Conservation (phyloP, 2,113 vertebrate species). For the Tringa solitaria region DNA sequence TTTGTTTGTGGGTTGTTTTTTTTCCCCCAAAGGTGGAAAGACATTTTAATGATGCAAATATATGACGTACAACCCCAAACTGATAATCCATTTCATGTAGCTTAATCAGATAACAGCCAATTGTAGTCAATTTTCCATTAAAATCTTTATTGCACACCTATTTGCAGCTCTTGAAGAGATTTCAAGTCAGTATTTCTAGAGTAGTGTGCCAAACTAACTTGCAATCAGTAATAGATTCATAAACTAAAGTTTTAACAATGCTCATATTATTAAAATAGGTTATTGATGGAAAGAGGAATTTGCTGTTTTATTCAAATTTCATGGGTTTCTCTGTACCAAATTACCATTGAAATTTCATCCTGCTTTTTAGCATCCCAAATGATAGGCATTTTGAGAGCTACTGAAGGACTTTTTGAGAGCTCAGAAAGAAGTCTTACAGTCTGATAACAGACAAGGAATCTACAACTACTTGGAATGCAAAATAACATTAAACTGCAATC, state of each 20-base stretch:
- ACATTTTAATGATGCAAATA: neutral
- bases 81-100: neutral
- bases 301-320: constrained; percentile 22
- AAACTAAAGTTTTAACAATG: neutral
- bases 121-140: neutral
- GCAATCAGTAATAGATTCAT: neutral
- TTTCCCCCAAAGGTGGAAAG: neutral
- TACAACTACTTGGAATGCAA: neutral
- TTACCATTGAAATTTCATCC: neutral
- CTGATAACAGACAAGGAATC: neutral
- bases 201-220: neutral
- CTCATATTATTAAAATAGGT: constrained; percentile 9
- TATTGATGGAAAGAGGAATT: neutral
- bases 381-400: neutral
- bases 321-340: constrained; percentile 27
- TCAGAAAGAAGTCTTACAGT: neutral
- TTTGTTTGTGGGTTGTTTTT: neutral
- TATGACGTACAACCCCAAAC: neutral
- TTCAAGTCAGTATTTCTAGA: neutral
- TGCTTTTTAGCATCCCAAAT: neutral
- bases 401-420: neutral
- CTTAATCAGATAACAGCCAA: neutral
- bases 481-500: neutral
- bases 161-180: neutral
- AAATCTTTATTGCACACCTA: neutral